Conservation (phyloP, 2,113 vertebrate genomes). For the Globicephala melas region DNA sequence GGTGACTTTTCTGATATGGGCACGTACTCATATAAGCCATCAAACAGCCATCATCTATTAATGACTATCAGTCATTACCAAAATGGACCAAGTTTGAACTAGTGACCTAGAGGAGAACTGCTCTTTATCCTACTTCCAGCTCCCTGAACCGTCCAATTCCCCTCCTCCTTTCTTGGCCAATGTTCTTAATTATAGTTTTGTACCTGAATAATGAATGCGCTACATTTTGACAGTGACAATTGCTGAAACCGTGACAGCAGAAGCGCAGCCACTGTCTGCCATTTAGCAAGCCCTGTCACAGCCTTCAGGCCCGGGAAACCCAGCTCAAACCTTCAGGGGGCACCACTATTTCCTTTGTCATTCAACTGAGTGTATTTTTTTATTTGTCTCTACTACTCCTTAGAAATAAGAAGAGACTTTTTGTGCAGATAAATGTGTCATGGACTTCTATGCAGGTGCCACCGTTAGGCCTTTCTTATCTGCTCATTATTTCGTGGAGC, state of each 20-base stretch:
- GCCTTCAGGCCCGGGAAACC: constrained; percentile 56
- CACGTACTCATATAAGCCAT: constrained; percentile 71
- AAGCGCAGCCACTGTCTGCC: constrained; percentile 49
- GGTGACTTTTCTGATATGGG: constrained; percentile 79
- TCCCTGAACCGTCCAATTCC: constrained; percentile 70
- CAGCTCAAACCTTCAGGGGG: constrained; percentile 41
- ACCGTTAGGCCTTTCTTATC: constrained; percentile 12
- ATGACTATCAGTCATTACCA: constrained; percentile 68
- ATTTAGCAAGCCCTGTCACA: constrained; percentile 59
- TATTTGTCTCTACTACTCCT: constrained; percentile 51
- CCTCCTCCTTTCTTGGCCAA: constrained; percentile 62
- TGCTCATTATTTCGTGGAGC: constrained; percentile 52
- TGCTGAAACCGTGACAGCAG: constrained; percentile 48
- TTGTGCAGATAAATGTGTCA: constrained; percentile 48
- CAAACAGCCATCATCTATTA: constrained; percentile 71
- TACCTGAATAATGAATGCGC: constrained; percentile 64
- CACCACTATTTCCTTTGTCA: constrained; percentile 33
- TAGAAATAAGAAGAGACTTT: constrained; percentile 47
- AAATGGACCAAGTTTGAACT: constrained; percentile 66
- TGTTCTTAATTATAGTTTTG: constrained; percentile 70
- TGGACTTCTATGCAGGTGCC: not conserved
- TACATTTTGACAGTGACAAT: constrained; percentile 70
- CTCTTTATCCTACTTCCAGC: constrained; percentile 69
- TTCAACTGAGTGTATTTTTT: constrained; percentile 19
- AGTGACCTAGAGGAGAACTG: constrained; percentile 73